These are phyloP conservation scores for Hyaena hyaena DNA, from an alignment of 2,113 vertebrate species.

Conservation along the genomic window DNA sequence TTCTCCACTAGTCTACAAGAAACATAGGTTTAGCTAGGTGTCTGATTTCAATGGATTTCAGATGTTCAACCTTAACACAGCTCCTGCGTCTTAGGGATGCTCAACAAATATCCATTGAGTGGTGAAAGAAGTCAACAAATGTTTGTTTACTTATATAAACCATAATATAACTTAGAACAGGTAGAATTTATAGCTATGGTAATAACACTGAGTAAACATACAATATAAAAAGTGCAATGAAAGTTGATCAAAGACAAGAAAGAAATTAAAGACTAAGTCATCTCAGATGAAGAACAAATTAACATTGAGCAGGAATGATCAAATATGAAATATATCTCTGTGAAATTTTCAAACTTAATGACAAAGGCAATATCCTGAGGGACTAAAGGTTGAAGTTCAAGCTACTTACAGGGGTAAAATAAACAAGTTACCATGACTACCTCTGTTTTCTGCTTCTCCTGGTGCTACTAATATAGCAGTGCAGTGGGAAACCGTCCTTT, in stretches of 20 bases:
- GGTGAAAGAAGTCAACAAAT: neutral
- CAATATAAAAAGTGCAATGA: neutral
- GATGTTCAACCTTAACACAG: neutral
- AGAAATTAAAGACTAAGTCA: neutral
- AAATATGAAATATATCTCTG: neutral
- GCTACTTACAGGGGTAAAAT: neutral
- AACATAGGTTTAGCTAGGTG: neutral
- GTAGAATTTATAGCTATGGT: neutral
- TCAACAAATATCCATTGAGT: neutral
- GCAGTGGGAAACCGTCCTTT: neutral
- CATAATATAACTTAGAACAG: neutral
- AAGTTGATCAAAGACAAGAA: neutral
- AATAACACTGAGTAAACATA: neutral
- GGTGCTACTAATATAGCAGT: accelerated
- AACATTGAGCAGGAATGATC: neutral
- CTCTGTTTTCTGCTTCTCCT: neutral
- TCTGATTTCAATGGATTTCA: neutral
- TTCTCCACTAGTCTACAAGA: neutral
- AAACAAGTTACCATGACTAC: accelerated
- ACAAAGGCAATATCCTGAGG: neutral
- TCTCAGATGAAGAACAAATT: neutral
- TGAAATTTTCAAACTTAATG: neutral
- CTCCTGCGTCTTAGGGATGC: neutral
- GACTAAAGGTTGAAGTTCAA: neutral
- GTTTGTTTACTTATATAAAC: neutral